Evolutionary conservation across 2,113 vertebrate species (phyloP).

Genomic region (Urocitellus parryii): DNA sequence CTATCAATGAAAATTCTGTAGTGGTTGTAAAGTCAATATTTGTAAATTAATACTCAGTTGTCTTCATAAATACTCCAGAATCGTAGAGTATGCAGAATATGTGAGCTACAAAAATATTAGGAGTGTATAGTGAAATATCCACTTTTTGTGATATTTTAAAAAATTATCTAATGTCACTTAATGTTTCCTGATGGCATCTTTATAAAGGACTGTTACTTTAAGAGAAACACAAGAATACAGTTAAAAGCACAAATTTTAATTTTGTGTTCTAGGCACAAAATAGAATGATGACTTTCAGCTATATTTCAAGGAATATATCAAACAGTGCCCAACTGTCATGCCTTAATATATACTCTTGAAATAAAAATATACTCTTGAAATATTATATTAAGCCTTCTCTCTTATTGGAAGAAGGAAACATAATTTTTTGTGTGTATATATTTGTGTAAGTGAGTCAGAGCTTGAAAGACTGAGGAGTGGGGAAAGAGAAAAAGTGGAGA

Average conservation of each 20-base stretch:
- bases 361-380: constrained; percentile 44
- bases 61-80: constrained; percentile 75
- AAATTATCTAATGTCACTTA: constrained; percentile 82
- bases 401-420: constrained; percentile 47
- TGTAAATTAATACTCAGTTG: constrained; percentile 77
- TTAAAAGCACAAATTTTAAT: constrained; percentile 75
- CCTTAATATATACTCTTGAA: constrained; percentile 58
- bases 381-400: constrained; percentile 30
- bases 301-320: constrained; percentile 56
- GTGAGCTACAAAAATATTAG: constrained; percentile 75
- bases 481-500: neutral
- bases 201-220: constrained; percentile 70
- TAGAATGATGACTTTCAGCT: constrained; percentile 68
- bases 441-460: neutral
- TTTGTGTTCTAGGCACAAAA: constrained; percentile 61
- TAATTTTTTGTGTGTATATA: neutral
- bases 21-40: constrained; percentile 71
- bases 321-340: constrained; percentile 61
- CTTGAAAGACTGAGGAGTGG: neutral
- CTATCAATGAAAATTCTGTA: constrained; percentile 52
- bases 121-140: constrained; percentile 62
- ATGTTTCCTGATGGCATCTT: constrained; percentile 66
- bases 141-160: constrained; percentile 72
- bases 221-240: constrained; percentile 65
- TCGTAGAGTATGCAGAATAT: constrained; percentile 64